Base-by-base conservation (phyloP, 30 jellyfish, hydroid and myxozoan genomes). In the Clytia hemisphaerica region DNA sequence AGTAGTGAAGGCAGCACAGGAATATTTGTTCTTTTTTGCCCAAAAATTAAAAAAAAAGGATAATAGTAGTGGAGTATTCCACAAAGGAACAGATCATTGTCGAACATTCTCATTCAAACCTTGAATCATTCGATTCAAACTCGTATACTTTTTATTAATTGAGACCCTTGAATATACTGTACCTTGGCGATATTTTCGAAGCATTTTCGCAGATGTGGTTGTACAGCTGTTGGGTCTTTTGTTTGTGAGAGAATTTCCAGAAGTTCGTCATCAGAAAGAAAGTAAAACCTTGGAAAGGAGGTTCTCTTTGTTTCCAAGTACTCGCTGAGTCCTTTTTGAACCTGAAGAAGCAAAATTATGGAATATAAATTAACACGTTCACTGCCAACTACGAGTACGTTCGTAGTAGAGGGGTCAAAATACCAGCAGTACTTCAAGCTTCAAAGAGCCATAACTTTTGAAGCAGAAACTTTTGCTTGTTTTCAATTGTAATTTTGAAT, bases 191-290 rank as follows among this genome's bases (percentile, higher is more conserved):
- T 81, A 37, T 81, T 81, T 61, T 89, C 98, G 55, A 89, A 89
- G 74, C 98, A 89, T 67, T 89, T 89, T 64, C 95, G 42, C 12
- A 89, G 79, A 71, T 89, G 98, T 16, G 98, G 98, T 72, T 89
- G 98, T 19, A 89, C 98, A 30, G 95, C 95, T 16, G 95, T 80
- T 19, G 98, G 98, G 40, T 89, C 98, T 76, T 89, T 89, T 2
- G 98, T 89, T 71, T 89, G 95, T 27, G 98, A 89, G 22, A 89
- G 67, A 55, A 89, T 89, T 69, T 89, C 98, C 30, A 89, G 85
- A 53, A 89, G 58, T 60, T 89, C 98, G 65, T 89, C 98, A 37
- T 89, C 95, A 25, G 98, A 89, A 19, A 89, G 53, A 65, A 89
- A 89, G 75, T 80, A 89, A 48, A 89, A 89, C 45, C 98, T 74